Evolutionary conservation across 2,888 invertebrate species (phyloP).

Genomic region (Tridacna gigas): DNA sequence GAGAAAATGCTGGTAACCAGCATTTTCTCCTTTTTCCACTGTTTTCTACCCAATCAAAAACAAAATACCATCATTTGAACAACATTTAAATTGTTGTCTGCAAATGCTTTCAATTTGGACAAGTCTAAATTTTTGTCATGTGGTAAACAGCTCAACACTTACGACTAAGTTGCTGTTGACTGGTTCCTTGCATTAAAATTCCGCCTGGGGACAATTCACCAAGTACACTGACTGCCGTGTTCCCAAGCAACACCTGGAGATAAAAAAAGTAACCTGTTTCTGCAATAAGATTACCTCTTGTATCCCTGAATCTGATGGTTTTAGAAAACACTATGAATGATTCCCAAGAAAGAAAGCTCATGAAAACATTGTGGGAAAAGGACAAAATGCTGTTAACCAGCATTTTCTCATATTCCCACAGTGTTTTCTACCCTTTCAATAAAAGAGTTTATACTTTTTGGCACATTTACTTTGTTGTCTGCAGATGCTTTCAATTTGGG

Average conservation of each 20-base stretch:
- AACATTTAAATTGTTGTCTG: neutral
- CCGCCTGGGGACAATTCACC: slow-evolving; percentile 97
- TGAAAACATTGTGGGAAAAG: neutral
- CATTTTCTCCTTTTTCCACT: neutral
- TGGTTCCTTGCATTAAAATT: slow-evolving; percentile 93
- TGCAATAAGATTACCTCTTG: no score
- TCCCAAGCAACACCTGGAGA: slow-evolving; percentile 77
- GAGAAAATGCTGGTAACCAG: neutral
- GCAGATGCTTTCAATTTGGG: no score
- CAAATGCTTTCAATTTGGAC: no score
- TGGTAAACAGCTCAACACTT: no score
- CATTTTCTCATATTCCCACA: neutral
- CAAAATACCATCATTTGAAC: neutral
- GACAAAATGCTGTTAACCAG: neutral
- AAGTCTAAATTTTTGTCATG: no score
- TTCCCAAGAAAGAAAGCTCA: no score
- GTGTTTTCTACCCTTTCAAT: no score
- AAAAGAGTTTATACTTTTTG: no score
- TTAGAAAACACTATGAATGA: no score
- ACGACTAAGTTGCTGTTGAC: slow-evolving; percentile 84
- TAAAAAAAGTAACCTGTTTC: neutral
- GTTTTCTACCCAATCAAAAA: neutral
- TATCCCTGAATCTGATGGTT: no score
- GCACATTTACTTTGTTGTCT: no score
- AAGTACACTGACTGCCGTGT: slow-evolving; percentile 92